Percentiles rank a stretch among this genome's conserved stretches.
These are phyloP conservation scores for Zosterops hypoxanthus DNA, from an alignment of 2,113 vertebrate species.

Conservation along the genomic window DNA sequence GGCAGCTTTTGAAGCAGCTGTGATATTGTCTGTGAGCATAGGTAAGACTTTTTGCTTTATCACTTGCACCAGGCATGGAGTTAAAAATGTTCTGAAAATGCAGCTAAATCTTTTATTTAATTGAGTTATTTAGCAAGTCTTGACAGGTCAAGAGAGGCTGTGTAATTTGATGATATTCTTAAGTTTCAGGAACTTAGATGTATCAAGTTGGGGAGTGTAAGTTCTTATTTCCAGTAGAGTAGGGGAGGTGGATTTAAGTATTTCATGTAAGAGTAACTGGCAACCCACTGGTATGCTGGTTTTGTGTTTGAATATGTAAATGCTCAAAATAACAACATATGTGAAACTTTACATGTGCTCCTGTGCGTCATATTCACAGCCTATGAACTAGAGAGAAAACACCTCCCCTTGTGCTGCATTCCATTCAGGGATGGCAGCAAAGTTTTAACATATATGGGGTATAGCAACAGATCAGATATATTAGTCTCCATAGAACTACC, in stretches of 20 bases:
- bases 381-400: background rate
- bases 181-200: background rate
- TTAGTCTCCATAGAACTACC: background rate
- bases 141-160: background rate
- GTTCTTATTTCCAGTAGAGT: background rate
- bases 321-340: background rate
- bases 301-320: background rate
- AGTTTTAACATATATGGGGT: background rate
- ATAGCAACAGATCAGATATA: background rate
- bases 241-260: background rate
- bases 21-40: background rate
- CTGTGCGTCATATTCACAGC: background rate
- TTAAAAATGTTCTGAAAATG: background rate
- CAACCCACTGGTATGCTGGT: background rate
- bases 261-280: background rate
- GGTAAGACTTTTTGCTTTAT: background rate
- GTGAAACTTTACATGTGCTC: background rate
- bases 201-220: background rate
- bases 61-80: background rate
- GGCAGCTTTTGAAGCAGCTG: background rate
- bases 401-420: background rate
- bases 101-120: background rate
- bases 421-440: background rate
- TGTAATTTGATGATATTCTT: background rate
- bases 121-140: background rate